phyloP scores from a whole-genome alignment of 2,113 vertebrate genomes.

The Serinus canaria region DNA sequence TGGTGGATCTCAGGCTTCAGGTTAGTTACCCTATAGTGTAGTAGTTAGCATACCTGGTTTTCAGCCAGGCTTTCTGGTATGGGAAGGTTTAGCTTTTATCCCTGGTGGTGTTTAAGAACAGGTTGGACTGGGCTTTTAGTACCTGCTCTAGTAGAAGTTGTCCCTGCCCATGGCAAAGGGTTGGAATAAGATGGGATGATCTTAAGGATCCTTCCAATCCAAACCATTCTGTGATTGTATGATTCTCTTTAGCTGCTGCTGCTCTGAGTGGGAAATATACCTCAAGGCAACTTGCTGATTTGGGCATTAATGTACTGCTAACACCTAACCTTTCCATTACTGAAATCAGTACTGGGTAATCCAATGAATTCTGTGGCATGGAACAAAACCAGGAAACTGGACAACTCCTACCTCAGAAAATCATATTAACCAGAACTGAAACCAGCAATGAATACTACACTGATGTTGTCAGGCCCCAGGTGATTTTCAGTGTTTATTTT shows the following conservation, averaged over 20 bases:
- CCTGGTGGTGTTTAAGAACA: not conserved
- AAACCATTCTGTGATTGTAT: not conserved
- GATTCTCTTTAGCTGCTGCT: not conserved
- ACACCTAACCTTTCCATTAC: not conserved
- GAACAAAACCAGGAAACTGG: not conserved
- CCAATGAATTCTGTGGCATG: not conserved
- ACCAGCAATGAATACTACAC: not conserved
- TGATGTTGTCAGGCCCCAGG: not conserved
- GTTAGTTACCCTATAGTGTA: not conserved
- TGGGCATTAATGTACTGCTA: not conserved
- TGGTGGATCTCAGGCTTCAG: not conserved
- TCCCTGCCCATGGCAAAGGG: not conserved
- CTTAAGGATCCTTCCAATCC: not conserved
- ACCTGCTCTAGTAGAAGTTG: not conserved
- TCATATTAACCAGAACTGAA: not conserved
- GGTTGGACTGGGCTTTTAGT: not conserved
- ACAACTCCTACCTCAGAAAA: not conserved
- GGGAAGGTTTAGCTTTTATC: not conserved
- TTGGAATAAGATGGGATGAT: not conserved
- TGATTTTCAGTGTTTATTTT: not conserved
- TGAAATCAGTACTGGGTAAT: not conserved
- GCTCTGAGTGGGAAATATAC: not conserved
- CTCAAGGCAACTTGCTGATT: not conserved
- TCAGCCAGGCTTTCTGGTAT: not conserved
- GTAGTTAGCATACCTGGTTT: not conserved